Conservation (phyloP, 2,888 invertebrate species). For the Acanthosepion pharaonis region DNA sequence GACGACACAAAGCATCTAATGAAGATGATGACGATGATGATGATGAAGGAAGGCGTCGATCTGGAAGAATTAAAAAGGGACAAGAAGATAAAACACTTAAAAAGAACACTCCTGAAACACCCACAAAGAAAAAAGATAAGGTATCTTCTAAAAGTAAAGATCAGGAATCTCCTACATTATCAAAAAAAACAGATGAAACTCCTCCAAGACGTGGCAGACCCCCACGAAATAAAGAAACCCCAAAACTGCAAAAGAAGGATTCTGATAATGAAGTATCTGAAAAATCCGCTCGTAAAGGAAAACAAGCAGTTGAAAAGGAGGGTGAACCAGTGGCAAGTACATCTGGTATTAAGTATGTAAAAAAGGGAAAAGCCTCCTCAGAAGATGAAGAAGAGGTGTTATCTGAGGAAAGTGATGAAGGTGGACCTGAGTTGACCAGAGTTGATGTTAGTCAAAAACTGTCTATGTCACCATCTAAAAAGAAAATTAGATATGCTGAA, state of each 20-base stretch:
- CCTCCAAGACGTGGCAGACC: background rate
- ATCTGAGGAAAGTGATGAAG: slow-evolving; percentile 49
- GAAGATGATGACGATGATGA: slow-evolving; percentile 47
- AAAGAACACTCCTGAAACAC: slow-evolving; percentile 25
- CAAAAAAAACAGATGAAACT: slow-evolving; percentile 50
- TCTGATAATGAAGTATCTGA: slow-evolving; percentile 3
- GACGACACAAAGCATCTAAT: slow-evolving; percentile 37
- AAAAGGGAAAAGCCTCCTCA: slow-evolving; percentile 14
- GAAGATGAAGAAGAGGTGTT: slow-evolving; percentile 49
- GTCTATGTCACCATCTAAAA: slow-evolving; percentile 43
- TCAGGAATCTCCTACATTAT: background rate
- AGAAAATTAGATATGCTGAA: slow-evolving; percentile 48
- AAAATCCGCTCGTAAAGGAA: background rate
- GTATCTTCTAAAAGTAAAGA: background rate
- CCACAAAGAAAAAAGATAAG: slow-evolving; percentile 47
- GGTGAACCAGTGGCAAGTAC: slow-evolving; percentile 46
- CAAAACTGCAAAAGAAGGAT: background rate
- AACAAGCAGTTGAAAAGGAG: background rate
- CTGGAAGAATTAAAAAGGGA: slow-evolving; percentile 41
- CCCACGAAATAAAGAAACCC: slow-evolving; percentile 46
- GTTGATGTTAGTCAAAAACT: slow-evolving; percentile 34
- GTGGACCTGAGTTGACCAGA: background rate
- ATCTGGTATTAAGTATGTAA: slow-evolving; percentile 36
- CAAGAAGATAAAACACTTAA: slow-evolving; percentile 39
- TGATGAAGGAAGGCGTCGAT: slow-evolving; percentile 42